Evolutionary conservation across 37 sponge, comb jelly and placozoan species (phyloP), one percentile per base, ranked within the genome.

Genomic region (Oopsacas minuta): DNA sequence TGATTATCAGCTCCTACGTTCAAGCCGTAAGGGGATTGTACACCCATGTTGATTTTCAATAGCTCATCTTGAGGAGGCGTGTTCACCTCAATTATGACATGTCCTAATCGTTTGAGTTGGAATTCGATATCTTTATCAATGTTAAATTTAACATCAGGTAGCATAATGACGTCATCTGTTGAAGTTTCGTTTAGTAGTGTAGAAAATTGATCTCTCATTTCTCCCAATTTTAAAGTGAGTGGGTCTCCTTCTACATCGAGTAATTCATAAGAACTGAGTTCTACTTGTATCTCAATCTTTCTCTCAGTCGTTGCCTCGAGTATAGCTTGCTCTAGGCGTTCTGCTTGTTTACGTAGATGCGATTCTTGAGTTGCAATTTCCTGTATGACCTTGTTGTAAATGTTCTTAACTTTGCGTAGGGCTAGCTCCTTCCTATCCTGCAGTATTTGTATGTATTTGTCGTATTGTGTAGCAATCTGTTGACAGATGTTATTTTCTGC

Each of bases 191-290:
- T 34, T 10, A 61, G 22, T 25, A 61, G 75, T 7, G 20, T 61
- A 3, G 75, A 61, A n/a, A 61, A 61, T 3, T 61, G 22, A 32
- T 61, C 75, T 10, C 75, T 25, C 28, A 61, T 61, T 61, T 61
- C 17, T 61, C 28, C 75, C 5, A 61, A 34, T 61, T 61, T 61
- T 10, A 61, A n/a, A 61, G 75, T 61, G 75, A 61, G 75, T n/a
- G 75, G 75, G 75, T 61, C 75, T 7, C 75, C 75, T 61, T 61
- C 30, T 10, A 61, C 75, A 61, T 61, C 75, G 75, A 61, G 75
- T 61, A 61, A 12, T 34, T 61, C 75, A 61, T 61, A 61, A n/a
- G 75, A 61, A 61, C 75, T 61, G 22, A n/a, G 1, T 25, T 61
- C 75, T 25, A 61, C 75, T 61, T 61, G 75, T 32, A 61, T 61